Evolutionary conservation across 1,140 invertebrate species (phyloP), one percentile per base, ranked within the genome.

Genomic region (Mya arenaria): DNA sequence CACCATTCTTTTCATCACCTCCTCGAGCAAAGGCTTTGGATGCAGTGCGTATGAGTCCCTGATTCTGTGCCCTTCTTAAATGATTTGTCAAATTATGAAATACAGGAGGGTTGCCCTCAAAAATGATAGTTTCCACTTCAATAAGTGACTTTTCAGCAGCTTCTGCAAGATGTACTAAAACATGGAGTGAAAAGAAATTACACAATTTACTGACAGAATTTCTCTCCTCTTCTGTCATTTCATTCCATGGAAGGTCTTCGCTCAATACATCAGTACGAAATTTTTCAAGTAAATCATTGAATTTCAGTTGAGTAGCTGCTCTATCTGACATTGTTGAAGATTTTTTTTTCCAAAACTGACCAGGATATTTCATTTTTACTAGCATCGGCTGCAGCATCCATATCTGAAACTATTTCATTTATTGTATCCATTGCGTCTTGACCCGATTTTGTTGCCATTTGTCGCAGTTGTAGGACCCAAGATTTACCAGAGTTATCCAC

Each of bases 1-100:
- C n/a, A 23, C 63, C 83, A 69, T 52, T 77, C 25, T 81, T 80
- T 36, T 84, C 83, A 71, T 84, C 83, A 23, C 83, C 77, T 17
- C 83, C 77, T 71, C 52, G 58, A 37, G 77, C n/a, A 75, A 84
- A 84, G 17, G 71, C 71, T 71, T 81, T 84, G 3, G 48, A 44
- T 17, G 17, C 17, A 34, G 63, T 71, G 23, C 71, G 30, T 10
- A 80, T 68, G 19, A 80, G 68, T 48, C 23, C 62, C 71, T 19
- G 71, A 44, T 37, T 74, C 71, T 23, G 2, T 34, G 6, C 36
- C 30, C 28, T 68, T 72, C 56, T 25, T 55, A 48, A 72, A 72
- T 34, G 37, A 44, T 34, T 6, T 32, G 34, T 72, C 69, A 55
- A 32, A 56, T 19, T n/a, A n/a, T n/a, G n/a, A n/a, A n/a, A n/a